Evolutionary conservation across 2,113 vertebrate species (phyloP).

Genomic region (Osmerus mordax): DNA sequence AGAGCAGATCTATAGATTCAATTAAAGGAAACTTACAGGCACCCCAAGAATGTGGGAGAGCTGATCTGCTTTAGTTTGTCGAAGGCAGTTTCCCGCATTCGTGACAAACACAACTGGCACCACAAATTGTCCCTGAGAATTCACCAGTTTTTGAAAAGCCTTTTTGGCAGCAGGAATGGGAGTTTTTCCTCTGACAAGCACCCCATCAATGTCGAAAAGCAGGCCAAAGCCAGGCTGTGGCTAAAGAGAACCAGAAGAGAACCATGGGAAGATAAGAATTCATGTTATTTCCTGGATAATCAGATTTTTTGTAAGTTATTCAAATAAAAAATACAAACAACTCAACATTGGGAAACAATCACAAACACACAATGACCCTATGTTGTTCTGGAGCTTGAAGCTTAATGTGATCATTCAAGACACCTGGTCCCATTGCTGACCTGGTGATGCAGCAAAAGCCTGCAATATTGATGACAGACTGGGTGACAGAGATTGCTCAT

Average conservation of each 20-base stretch:
- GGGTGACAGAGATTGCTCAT: too few relatives aligned
- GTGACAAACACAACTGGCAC: conserved; percentile 90
- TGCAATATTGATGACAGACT: too few relatives aligned
- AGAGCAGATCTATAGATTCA: background rate
- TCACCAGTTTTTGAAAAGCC: conserved; percentile 82
- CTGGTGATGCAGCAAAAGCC: too few relatives aligned
- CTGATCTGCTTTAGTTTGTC: conserved; percentile 87
- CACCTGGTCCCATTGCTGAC: too few relatives aligned
- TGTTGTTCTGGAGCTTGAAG: too few relatives aligned
- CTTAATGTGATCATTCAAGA: too few relatives aligned
- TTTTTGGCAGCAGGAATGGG: conserved; percentile 82
- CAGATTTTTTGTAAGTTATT: background rate
- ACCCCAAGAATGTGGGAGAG: conserved; percentile 84
- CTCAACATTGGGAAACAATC: background rate
- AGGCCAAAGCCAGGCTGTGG: conserved; percentile 80
- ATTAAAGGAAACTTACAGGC: conserved; percentile 69
- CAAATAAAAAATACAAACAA: background rate
- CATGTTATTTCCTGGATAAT: background rate
- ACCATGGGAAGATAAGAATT: background rate
- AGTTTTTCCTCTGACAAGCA: conserved; percentile 81
- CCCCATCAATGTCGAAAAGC: conserved; percentile 87
- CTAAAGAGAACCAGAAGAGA: conserved; percentile 29
- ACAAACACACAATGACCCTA: background rate
- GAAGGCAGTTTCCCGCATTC: conserved; percentile 87
- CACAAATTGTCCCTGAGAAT: conserved; percentile 80